Base-by-base conservation (phyloP, 1,140 invertebrate species). In the Euwallacea fornicatus region DNA sequence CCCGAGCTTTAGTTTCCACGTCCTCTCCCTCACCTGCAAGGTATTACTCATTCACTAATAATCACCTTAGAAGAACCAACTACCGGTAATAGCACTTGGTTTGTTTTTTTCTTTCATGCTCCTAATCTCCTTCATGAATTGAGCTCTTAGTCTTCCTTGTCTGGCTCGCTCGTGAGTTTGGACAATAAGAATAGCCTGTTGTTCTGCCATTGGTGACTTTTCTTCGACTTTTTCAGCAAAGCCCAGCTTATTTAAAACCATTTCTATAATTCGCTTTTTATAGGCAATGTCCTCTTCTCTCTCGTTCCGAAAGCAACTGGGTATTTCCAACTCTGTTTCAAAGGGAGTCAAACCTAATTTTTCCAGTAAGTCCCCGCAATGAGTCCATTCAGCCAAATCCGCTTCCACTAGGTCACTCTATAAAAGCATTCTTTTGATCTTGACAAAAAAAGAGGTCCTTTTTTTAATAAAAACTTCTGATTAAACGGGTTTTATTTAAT, bases 91-190 rank as follows among this genome's bases (percentile, higher is more conserved):
- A 33, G 21, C 21, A 33, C 21, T 74, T 89, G 83, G 78, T 75
- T 90, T 88, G 7, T 86, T 85, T 76, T 88, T 90, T 73, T 93
- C 91, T 81, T 92, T 93, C 68, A 90, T 84, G 16, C 88, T 83
- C 33, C 89, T 83, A 64, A 97, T 93, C 83, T 96, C 94, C 80
- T 91, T 91, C 92, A 97, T 96, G 75, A 96, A 95, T 78, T 95
- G 91, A 8, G 93, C 89, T 73, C 95, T 84, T 6, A 92, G 74
- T 54, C 94, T 83, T 21, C 93, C 95, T 81, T 97, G 95, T 53
- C 95, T 86, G 0, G 95, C 95, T 75, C 96, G 83, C 82, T 98
- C 96, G 77, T 97, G 94, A 41, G 88, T 89, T 81, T 97, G 95
- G 66, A 98, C 90, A 0, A 96, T 83, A 42, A 88, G 83, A 46